Percentiles rank a stretch among this genome's conserved stretches.
Evolutionary conservation across 2,888 invertebrate species (phyloP).

Genomic region (Melipona bicolor): DNA sequence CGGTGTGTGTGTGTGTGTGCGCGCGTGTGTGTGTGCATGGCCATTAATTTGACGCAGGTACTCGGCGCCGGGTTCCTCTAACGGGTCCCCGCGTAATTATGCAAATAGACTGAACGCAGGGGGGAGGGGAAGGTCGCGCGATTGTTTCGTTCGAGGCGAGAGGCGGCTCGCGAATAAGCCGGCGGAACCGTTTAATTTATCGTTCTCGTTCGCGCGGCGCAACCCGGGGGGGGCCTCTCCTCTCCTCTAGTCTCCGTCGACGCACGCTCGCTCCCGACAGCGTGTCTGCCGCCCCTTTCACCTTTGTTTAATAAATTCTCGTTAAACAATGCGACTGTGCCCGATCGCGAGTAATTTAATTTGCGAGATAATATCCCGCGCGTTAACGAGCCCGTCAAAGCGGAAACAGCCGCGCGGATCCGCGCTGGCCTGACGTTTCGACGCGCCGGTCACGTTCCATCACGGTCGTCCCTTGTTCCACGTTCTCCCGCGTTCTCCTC

Average conservation of each 20-base stretch:
- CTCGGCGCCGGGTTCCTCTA: conserved; percentile 6
- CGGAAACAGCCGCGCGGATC: conserved; percentile 34
- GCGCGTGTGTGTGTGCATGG: background rate
- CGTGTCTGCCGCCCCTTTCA: background rate
- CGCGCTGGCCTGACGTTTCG: conserved; percentile 2
- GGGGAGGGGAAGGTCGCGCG: background rate
- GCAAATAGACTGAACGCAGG: conserved; percentile 41
- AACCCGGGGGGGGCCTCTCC: no score
- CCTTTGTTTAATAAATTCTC: conserved; percentile 44
- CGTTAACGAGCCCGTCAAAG: conserved; percentile 51
- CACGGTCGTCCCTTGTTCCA: background rate
- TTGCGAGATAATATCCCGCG: conserved; percentile 32
- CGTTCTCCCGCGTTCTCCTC: background rate
- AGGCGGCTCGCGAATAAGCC: conserved; percentile 7
- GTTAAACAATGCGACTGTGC: conserved; percentile 34
- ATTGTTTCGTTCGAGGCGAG: conserved; percentile 45
- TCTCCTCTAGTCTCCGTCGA: no score
- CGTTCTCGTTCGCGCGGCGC: background rate
- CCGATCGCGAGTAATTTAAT: conserved; percentile 55
- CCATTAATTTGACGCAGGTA: conserved; percentile 44
- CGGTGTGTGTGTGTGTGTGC: background rate
- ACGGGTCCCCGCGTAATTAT: conserved; percentile 45
- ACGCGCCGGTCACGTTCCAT: conserved; percentile 18
- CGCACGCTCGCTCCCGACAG: no score
- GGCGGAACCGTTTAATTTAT: conserved; percentile 42